phyloP scores from a whole-genome alignment of 2,113 vertebrate species.

The Otus sunia region DNA sequence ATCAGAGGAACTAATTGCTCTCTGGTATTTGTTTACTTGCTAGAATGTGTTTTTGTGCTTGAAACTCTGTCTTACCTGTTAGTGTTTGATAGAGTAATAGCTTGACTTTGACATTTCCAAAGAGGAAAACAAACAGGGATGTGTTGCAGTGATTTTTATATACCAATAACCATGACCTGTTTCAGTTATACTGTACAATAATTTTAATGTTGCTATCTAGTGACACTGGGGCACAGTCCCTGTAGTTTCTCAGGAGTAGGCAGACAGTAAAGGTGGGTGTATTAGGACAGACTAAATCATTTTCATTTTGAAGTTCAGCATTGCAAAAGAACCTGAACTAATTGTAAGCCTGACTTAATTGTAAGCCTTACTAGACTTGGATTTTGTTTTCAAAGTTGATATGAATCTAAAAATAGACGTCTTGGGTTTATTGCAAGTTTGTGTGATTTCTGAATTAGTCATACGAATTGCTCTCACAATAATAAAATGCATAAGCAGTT shows the following conservation, averaged over 20 bases:
- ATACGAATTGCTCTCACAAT: not conserved
- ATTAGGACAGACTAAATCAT: not conserved
- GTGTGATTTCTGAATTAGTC: not conserved
- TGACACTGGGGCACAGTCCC: not conserved
- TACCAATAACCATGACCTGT: not conserved
- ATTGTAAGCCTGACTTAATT: not conserved
- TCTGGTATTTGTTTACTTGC: not conserved
- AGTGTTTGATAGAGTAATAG: not conserved
- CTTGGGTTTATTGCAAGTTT: not conserved
- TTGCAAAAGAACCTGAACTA: not conserved
- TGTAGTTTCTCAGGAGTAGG: not conserved
- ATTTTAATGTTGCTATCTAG: not conserved
- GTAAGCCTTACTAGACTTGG: not conserved
- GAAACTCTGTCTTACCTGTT: not conserved
- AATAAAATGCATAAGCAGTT: not conserved
- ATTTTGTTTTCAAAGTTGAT: not conserved
- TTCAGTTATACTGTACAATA: not conserved
- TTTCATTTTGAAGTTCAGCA: not conserved
- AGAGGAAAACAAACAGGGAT: rapidly evolving
- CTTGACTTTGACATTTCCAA: not conserved
- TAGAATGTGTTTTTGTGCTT: not conserved
- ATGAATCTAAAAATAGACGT: not conserved
- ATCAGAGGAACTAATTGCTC: not conserved
- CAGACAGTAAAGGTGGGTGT: not conserved
- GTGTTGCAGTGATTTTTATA: not conserved